Evolutionary conservation across 2,888 invertebrate species (phyloP), one percentile per base, ranked within the genome.

Genomic region (Gryllus longicercus): DNA sequence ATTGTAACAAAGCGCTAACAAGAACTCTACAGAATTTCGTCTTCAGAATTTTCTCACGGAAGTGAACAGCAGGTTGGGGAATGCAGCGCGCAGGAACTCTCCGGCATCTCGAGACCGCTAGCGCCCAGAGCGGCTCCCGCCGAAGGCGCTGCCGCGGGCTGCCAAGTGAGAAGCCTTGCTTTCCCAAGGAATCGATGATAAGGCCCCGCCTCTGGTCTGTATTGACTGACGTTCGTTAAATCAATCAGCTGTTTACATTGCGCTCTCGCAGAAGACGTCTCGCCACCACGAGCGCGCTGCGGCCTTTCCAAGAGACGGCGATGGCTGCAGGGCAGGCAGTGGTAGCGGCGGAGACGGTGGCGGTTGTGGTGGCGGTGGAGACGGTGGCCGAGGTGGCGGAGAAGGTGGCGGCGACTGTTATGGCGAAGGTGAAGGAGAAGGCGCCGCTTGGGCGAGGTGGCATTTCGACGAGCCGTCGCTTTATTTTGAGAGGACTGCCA

Each of bases 161-260:
- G 63, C 63, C 16, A 63, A 63, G 63, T 63, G 63, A 63, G 63
- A 63, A 63, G 63, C 12, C 63, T 63, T 63, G 63, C 63, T 63
- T 63, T 63, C 63, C 63, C 63, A 63, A 18, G 63, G 63, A 63
- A n/a, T 63, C 63, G 63, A 63, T 63, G 63, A 63, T 63, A 63
- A 63, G 63, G 63, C 63, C 63, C n/a, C n/a, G 63, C n/a, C n/a
- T n/a, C 63, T 14, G 14, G 63, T 14, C 16, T 63, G 14, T 63
- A 63, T 63, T 63, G 63, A 63, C 63, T 63, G n/a, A 18, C 63
- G 16, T 63, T 63, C 63, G 63, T 63, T 63, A 63, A 63, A 63
- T 63, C 63, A 63, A 63, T 63, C 63, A 63, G 63, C 14, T 63
- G 63, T 63, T 63, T 63, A 63, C 63, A 63, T n/a, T 63, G 16